A percentile compares a stretch with the other conserved stretches of the same genome.
Evolutionary conservation across 2,888 invertebrate genomes (phyloP).

Genomic region (Didymodactylos carnosus): DNA sequence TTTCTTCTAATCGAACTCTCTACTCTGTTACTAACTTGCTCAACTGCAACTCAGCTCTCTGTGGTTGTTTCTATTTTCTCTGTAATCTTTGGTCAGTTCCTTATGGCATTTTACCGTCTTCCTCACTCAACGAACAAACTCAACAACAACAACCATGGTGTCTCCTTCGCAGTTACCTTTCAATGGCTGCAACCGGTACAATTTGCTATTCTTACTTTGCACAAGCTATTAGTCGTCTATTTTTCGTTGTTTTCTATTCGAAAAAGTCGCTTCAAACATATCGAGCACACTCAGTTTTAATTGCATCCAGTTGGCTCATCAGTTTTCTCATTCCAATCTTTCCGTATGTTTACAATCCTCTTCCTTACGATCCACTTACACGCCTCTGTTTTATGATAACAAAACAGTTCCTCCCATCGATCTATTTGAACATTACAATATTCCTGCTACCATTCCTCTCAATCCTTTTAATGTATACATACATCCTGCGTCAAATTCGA

Average conservation of each 20-base stretch:
- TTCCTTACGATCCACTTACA: not conserved
- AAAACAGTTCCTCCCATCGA: not conserved
- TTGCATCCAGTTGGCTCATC: not conserved
- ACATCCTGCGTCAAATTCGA: not conserved
- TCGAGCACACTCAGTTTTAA: not conserved
- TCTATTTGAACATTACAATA: not conserved
- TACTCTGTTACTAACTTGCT: too few species aligned
- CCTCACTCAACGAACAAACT: too few species aligned
- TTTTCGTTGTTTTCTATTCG: not conserved
- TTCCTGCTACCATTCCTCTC: not conserved
- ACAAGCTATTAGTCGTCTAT: not conserved
- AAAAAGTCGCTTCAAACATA: not conserved
- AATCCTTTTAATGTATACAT: not conserved
- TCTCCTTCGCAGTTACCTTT: too few species aligned
- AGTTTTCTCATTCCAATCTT: not conserved
- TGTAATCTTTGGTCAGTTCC: too few species aligned
- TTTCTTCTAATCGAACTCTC: too few species aligned
- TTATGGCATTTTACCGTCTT: too few species aligned
- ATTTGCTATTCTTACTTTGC: not conserved
- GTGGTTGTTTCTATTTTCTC: too few species aligned
- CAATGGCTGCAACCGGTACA: too few species aligned
- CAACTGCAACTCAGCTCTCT: too few species aligned
- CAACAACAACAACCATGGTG: too few species aligned
- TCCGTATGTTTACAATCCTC: not conserved
- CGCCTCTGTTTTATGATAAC: not conserved